Evolutionary conservation across 30 jellyfish, hydroid and myxozoan species (phyloP), one percentile per base, ranked within the genome.

Genomic region (Phacellophora camtschatica): DNA sequence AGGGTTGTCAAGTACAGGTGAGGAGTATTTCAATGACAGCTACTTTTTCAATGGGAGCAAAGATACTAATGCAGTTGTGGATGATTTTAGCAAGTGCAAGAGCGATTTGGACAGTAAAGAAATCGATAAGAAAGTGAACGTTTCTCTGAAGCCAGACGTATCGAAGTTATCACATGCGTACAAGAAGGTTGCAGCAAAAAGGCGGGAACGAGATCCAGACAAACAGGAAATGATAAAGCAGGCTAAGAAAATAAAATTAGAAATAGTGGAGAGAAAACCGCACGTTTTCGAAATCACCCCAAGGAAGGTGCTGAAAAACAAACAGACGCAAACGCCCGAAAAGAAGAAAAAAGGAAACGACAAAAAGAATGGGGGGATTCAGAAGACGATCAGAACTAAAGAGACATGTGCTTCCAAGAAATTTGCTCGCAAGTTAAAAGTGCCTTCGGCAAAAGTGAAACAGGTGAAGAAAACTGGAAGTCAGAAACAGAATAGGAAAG

Each of bases 241-340:
- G 31, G 39, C 88, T 3, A 76, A 76, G 88, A 76, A 61, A 42
- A 76, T 76, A 1, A 76, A 76, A 35, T 55, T 76, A 10, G 88
- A 57, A 37, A 39, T 76, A 5, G 59, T 76, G 9, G 35, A 65
- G 46, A 76, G 71, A 28, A 76, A 76, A 34, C 79, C 76, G 42
- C 71, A 55, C 27, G 31, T 55, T 15, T 76, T 76, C 28, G 88
- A 61, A 29, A 56, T 76, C 0, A 37, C 46, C 27, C 88, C 78
- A 12, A 80, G 66, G 84, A 80, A 80, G 57, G 53, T 29, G 4
- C 28, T 66, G 36, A 80, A 80, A 36, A 80, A 80, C 56, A 80
- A 80, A 46, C 91, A 80, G 55, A 66, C 91, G 8, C 84, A 80
- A 41, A 80, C 91, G 25, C 91, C 91, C 0, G 91, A 80, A 57